Evolutionary conservation across 2,888 invertebrate genomes (phyloP).

Genomic region (Volucella zonaria): DNA sequence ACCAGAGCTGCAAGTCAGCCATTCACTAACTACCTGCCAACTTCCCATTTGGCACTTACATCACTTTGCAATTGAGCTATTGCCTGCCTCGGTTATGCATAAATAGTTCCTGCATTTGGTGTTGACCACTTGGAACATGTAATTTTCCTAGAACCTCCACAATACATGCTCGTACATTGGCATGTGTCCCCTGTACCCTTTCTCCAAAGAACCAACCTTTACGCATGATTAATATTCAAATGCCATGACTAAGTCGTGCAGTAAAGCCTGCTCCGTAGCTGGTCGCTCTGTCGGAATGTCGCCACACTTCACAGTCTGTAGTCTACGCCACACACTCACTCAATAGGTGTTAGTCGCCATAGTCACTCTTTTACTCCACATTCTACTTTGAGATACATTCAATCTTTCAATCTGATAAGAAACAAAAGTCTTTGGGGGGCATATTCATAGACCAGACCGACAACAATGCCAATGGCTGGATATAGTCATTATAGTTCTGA

Average conservation of each 20-base stretch:
- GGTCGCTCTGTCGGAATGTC: conserved; percentile 39
- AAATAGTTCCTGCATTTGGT: conserved; percentile 69
- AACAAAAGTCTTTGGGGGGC: not conserved
- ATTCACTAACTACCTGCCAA: conserved; percentile 41
- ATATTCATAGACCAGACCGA: conserved; percentile 36
- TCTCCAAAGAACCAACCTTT: conserved; percentile 40
- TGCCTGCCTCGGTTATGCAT: conserved; percentile 64
- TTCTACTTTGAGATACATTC: conserved; percentile 37
- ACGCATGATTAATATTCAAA: conserved; percentile 74
- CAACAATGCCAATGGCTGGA: conserved; percentile 35
- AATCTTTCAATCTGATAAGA: conserved; percentile 33
- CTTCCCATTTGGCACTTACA: conserved; percentile 64
- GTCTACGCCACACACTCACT: conserved; percentile 1
- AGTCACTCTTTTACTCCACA: conserved; percentile 36
- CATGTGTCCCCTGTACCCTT: not conserved
- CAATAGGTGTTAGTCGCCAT: conserved; percentile 10
- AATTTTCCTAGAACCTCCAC: conserved; percentile 38
- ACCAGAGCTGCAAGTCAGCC: not conserved
- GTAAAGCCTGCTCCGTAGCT: conserved; percentile 57
- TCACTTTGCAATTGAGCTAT: conserved; percentile 58
- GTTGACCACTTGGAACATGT: conserved; percentile 5
- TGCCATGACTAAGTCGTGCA: conserved; percentile 73
- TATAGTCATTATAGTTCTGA: conserved; percentile 24
- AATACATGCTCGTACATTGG: too few species aligned
- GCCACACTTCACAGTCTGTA: conserved; percentile 12